Evolutionary conservation across 92 coral and sea anemone species (phyloP), one percentile per base, ranked within the genome.

Genomic region (Micromussa lordhowensis): DNA sequence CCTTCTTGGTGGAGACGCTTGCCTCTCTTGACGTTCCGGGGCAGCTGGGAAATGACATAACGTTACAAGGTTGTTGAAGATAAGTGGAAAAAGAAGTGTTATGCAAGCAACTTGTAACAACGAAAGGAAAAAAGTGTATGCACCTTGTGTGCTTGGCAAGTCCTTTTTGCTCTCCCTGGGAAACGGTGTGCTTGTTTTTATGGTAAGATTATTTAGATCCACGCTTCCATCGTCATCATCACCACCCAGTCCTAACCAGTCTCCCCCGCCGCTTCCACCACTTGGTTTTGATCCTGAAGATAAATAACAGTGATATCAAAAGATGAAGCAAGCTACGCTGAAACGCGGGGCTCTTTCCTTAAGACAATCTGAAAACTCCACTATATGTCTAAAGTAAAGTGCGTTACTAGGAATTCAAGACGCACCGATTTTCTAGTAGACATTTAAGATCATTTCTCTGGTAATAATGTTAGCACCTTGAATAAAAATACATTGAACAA

Each of bases 231-330:
- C 73, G 58, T 80, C 90, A 76, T 92, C 98, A 81, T 13, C 51
- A 44, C 90, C 92, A 57, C 98, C 95, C 36, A 98, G 93, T 38
- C 98, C 99, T 48, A 98, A 91, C 99, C 99, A 98, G 89, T 98
- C 95, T 29, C 91, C 91, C 22, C 94, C 98, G 30, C 93, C 51
- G 32, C 91, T 87, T 38, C 68, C 68, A 44, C 89, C 88, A 80
- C 95, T 83, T 8, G 94, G 54, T 84, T 82, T 94, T 44, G 91
- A 85, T 57, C 86, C 95, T 94, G 91, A 30, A 26, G 34, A 54
- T 2, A 81, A 3, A 79, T 58, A 49, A 79, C 35, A n/a, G 36
- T 38, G 14, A 5, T 19, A 16, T 22, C 5, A 32, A 26, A 44
- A 26, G 22, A 48, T 24, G 19, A 18, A 36, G 19, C 35, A 26